A percentile compares a stretch with the other conserved stretches of the same genome.
These are phyloP conservation scores for Chromis chromis DNA, from an alignment of 2,797 vertebrate species.

Conservation along the genomic window DNA sequence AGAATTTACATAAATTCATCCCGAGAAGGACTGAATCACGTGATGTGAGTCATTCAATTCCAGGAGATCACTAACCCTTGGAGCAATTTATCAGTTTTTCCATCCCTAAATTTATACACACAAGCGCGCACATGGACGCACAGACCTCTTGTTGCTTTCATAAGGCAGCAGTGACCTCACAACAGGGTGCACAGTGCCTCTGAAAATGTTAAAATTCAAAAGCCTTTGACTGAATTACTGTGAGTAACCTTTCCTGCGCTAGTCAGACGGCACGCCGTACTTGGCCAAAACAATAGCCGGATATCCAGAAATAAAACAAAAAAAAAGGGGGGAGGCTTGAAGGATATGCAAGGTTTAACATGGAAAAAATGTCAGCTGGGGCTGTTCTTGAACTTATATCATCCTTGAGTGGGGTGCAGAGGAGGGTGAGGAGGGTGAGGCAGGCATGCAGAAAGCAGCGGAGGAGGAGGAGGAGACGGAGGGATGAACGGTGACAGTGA, in stretches of 20 bases:
- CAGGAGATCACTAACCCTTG: conserved; percentile 50
- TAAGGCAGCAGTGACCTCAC: conserved; percentile 26
- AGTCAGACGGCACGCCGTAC: conserved; percentile 14
- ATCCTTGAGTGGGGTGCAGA: conserved; percentile 50
- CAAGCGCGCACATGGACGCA: not conserved
- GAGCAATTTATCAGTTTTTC: conserved; percentile 58
- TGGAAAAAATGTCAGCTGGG: conserved; percentile 50
- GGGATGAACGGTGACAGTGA: conserved; percentile 63
- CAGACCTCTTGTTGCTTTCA: conserved; percentile 16
- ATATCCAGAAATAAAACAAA: conserved; percentile 66
- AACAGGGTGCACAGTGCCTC: conserved; percentile 12
- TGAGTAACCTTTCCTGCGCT: conserved; percentile 28
- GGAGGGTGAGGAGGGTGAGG: conserved; percentile 37
- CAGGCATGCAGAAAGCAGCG: conserved; percentile 52
- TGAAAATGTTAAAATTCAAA: conserved; percentile 22
- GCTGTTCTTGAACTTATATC: conserved; percentile 52
- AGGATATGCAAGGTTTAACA: conserved; percentile 50
- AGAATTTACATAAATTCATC: conserved; percentile 21
- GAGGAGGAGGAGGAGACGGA: conserved; percentile 35
- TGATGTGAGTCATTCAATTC: conserved; percentile 38
- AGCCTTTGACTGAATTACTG: conserved; percentile 13
- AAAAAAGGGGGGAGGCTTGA: conserved; percentile 14
- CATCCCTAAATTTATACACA: conserved; percentile 34
- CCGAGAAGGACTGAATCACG: conserved; percentile 5
- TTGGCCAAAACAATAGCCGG: conserved; percentile 65